Conservation (phyloP, 2,797 vertebrate species). For the Argya squamiceps region DNA sequence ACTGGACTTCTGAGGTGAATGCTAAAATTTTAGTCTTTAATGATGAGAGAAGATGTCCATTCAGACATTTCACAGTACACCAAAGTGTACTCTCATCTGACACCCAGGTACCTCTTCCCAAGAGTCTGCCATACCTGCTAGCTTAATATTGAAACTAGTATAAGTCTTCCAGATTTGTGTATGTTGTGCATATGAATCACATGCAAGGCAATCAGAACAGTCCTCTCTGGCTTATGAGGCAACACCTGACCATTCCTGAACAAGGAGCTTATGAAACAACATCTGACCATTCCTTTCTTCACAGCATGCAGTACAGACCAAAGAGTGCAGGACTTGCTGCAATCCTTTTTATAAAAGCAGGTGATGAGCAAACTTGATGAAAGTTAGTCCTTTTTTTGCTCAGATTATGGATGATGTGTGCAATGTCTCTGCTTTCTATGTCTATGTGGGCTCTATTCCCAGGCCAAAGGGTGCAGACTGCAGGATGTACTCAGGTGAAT, state of each 20-base stretch:
- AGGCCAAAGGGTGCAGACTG: not conserved
- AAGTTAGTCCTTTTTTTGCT: not conserved
- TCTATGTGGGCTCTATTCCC: not conserved
- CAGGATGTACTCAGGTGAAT: rapidly evolving
- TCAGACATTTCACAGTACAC: not conserved
- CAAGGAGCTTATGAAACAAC: not conserved
- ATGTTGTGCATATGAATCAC: not conserved
- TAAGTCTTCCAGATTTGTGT: not conserved
- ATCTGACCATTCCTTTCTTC: not conserved
- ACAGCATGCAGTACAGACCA: not conserved
- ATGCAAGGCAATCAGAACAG: not conserved
- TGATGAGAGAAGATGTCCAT: not conserved
- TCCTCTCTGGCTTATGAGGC: not conserved
- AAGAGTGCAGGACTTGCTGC: not conserved
- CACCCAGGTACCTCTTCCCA: not conserved
- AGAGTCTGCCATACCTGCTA: not conserved
- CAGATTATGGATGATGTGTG: not conserved
- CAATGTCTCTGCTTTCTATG: not conserved
- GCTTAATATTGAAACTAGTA: not conserved
- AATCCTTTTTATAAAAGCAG: not conserved
- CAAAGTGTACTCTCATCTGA: not conserved
- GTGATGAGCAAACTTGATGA: not conserved
- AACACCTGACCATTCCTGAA: not conserved
- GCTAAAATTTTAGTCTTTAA: not conserved
- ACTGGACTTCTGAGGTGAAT: not conserved